A percentile compares a stretch with the other conserved stretches of the same genome.
These are phyloP conservation scores for Mactromeris polynyma DNA, from an alignment of 2,888 invertebrate species.

Conservation along the genomic window DNA sequence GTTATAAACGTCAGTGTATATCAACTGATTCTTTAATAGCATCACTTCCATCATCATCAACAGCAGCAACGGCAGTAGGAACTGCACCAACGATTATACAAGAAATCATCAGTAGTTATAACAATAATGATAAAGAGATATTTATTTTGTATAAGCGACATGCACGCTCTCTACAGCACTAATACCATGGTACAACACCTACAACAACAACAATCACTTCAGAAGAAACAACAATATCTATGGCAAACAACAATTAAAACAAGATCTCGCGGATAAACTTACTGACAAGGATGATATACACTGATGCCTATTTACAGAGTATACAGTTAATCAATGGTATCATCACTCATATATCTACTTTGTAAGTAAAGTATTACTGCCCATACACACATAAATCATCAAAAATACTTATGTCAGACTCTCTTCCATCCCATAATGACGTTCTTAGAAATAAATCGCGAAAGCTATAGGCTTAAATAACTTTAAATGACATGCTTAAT, in stretches of 20 bases:
- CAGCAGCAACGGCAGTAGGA: not conserved
- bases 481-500: slow-evolving; percentile 12
- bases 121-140: not conserved
- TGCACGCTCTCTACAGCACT: not conserved
- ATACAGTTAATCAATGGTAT: not conserved
- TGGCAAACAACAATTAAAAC: not conserved
- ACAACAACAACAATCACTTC: not conserved
- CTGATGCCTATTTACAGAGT: not conserved
- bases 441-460: slow-evolving; percentile 1
- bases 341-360: not conserved
- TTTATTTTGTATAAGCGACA: too few relatives aligned
- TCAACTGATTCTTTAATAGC: not conserved
- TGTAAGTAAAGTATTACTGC: not conserved
- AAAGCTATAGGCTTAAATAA: slow-evolving; percentile 19
- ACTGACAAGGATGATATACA: not conserved
- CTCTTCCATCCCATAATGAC: not conserved
- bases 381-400: not conserved
- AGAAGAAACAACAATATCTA: not conserved
- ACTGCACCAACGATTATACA: not conserved
- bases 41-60: not conserved
- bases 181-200: not conserved
- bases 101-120: not conserved
- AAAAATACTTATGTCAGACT: not conserved
- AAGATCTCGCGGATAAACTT: not conserved
- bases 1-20: not conserved